Base-by-base conservation (phyloP, 2,797 vertebrate species). In the Pachyuromys duprasi region DNA sequence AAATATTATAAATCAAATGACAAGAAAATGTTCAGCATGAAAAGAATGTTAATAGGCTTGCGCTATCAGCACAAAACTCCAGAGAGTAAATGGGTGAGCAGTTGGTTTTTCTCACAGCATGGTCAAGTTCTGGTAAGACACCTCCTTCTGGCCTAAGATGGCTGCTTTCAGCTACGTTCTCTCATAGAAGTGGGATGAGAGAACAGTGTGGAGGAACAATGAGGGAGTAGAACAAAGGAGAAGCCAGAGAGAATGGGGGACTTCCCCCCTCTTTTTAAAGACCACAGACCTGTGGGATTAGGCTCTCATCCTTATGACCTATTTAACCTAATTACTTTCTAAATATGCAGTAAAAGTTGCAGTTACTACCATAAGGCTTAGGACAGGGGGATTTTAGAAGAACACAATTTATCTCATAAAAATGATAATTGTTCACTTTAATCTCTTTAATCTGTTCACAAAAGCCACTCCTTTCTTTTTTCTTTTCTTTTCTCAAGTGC, bases 1-100 rank as follows among this genome's bases (percentile, higher is more conserved):
- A 80, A 76, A 67, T 60, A 72, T n/a, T 86, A 67, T 80, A 94
- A 95, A 80, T 49, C 33, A 75, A 87, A 42, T 18, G 33, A 6
- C 49, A 78, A 70, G 70, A 28, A 93, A 72, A 31, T 0, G 2
- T 81, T 91, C 72, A 42, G 39, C 31, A 82, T 4, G 7, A 89
- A 84, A 88, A 45, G 2, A 62, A 5, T 74, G 13, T 49, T 31
- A n/a, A 5, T 7, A 0, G 5, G 1, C 28, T 60, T 74, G n/a
- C 60, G 17, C 49, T 72, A 36, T 20, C n/a, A 70, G 45, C 24
- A 57, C 67, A 39, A 20, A 39, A 55, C 22, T 18, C 45, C 8
- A 72, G 31, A n/a, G 42, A 86, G 12, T 69, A 31, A 69, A 69
- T n/a, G 26, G 42, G 14, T 76, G 22, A 53, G 67, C 6, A 36